phyloP scores from a whole-genome alignment of 1,140 invertebrate genomes.

The Streblospio benedicti region DNA sequence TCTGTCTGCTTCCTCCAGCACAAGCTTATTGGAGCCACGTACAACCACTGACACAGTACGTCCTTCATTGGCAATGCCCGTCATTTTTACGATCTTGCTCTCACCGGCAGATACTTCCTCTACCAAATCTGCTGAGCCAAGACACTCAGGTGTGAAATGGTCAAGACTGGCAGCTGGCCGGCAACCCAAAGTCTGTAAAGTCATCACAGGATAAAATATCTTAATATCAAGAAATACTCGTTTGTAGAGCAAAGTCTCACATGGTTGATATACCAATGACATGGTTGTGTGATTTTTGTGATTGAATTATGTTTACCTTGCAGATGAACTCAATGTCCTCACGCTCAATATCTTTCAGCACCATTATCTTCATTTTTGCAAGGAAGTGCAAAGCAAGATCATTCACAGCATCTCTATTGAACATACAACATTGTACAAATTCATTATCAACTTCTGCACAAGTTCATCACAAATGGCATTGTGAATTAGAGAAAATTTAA shows the following conservation, averaged over 20 bases:
- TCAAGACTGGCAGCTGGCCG: conserved; percentile 95
- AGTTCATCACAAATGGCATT: too few relatives aligned
- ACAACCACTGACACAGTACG: conserved; percentile 87
- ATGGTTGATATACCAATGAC: too few relatives aligned
- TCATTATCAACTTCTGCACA: too few relatives aligned
- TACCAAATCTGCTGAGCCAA: conserved; percentile 84
- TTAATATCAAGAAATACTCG: too few relatives aligned
- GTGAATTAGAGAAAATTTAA: too few relatives aligned
- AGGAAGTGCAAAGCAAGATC: conserved; percentile 96
- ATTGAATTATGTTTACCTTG: conserved; percentile 54
- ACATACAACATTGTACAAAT: conserved; percentile 16
- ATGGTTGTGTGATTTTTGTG: too few relatives aligned
- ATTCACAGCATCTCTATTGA: conserved; percentile 84
- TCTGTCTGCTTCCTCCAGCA: conserved; percentile 83
- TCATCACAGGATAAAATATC: background rate
- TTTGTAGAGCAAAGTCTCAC: too few relatives aligned
- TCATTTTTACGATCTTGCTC: conserved; percentile 90
- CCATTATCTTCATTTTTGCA: conserved; percentile 98
- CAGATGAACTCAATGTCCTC: conserved; percentile 97
- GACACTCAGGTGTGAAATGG: conserved; percentile 86
- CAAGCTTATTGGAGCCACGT: conserved; percentile 93
- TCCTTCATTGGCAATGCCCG: conserved; percentile 78
- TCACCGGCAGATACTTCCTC: conserved; percentile 86
- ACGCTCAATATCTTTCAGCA: conserved; percentile 93
- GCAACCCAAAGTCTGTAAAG: conserved; percentile 69